Conservation (phyloP, 2,888 invertebrate species). For the Blastobasis adustella region DNA sequence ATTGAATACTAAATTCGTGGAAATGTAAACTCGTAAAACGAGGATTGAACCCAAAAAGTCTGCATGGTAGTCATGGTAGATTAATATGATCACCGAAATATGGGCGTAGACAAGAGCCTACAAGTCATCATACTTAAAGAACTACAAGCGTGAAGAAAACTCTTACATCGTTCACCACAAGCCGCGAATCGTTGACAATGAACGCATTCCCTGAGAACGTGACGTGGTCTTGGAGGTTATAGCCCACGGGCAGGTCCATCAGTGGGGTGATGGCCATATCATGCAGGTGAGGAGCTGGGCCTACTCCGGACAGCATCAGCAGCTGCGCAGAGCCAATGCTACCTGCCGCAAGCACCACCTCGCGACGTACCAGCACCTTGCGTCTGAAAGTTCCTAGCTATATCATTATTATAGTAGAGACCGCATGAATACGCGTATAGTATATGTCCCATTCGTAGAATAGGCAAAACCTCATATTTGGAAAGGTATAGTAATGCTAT, state of each 20-base stretch:
- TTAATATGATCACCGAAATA: too few relatives aligned
- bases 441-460: too few relatives aligned
- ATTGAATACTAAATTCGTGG: too few relatives aligned
- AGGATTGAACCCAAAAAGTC: too few relatives aligned
- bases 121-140: too few relatives aligned
- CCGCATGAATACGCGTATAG: too few relatives aligned
- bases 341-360: slow-evolving; percentile 87
- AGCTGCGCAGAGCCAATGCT: slow-evolving; percentile 90
- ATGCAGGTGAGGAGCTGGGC: slow-evolving; percentile 77
- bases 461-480: too few relatives aligned
- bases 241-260: slow-evolving; percentile 83
- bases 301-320: slow-evolving; percentile 89
- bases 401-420: too few relatives aligned
- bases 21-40: too few relatives aligned
- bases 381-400: slow-evolving; percentile 23
- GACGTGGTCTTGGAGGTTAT: slow-evolving; percentile 88
- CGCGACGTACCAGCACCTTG: slow-evolving; percentile 76
- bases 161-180: slow-evolving; percentile 79
- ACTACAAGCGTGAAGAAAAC: neutral
- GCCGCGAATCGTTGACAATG: slow-evolving; percentile 77
- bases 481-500: too few relatives aligned
- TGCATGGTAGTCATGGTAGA: too few relatives aligned
- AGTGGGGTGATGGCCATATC: slow-evolving; percentile 76
- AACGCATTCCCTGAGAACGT: slow-evolving; percentile 83
- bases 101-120: too few relatives aligned